Evolutionary conservation across 2,888 invertebrate genomes (phyloP).

Genomic region (Thelaira solivaga): DNA sequence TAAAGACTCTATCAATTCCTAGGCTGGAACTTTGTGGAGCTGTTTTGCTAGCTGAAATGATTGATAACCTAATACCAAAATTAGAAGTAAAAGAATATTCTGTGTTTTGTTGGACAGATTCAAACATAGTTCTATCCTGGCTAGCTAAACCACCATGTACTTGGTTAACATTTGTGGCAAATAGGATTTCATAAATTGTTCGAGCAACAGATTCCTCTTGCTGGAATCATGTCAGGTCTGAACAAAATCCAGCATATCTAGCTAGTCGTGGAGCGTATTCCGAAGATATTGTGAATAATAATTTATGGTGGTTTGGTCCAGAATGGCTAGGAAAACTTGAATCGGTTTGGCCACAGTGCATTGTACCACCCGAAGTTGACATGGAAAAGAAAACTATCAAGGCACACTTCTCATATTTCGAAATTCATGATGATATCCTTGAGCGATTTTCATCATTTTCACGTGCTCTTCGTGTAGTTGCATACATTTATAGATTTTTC

Average conservation of each 20-base stretch:
- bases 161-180: slow-evolving; percentile 28
- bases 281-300: slow-evolving; percentile 6
- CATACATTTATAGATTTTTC: slow-evolving; percentile 24
- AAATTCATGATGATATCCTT: background rate
- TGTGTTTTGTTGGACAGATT: slow-evolving; percentile 19
- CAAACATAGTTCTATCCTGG: slow-evolving; percentile 8
- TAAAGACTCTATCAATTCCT: slow-evolving; percentile 18
- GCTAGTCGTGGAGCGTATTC: slow-evolving; percentile 18
- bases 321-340: background rate
- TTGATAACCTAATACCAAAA: background rate
- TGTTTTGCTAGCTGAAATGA: background rate
- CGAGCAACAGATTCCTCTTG: background rate
- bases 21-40: slow-evolving; percentile 19
- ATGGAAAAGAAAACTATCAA: background rate
- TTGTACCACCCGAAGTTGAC: background rate
- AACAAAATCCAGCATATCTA: slow-evolving; percentile 37
- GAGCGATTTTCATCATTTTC: slow-evolving; percentile 17
- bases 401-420: slow-evolving; percentile 22
- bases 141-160: slow-evolving; percentile 8
- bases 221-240: slow-evolving; percentile 17
- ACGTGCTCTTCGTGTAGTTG: slow-evolving; percentile 11
- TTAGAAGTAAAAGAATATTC: background rate
- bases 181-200: slow-evolving; percentile 26
- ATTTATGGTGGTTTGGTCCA: slow-evolving; percentile 31
- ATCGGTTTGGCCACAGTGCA: background rate